Percentiles rank a stretch among this genome's conserved stretches.
These are phyloP conservation scores for Montipora efflorescens DNA, from an alignment of 64 coral and sea anemone genomes.

Conservation along the genomic window DNA sequence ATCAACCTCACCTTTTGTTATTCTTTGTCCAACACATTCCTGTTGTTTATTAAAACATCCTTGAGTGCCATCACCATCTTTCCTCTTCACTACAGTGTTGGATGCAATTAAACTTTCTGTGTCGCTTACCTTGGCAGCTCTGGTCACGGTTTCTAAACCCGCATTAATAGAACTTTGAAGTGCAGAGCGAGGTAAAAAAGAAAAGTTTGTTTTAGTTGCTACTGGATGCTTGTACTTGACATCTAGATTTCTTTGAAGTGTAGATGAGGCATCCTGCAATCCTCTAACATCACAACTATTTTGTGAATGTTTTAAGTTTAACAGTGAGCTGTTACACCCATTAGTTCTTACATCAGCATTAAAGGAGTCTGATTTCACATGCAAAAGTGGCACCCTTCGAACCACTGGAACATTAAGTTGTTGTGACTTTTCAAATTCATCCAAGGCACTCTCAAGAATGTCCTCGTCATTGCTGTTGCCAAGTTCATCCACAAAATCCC, in stretches of 20 bases:
- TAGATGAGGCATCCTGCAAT: background rate
- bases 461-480: constrained; percentile 46
- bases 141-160: background rate
- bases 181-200: background rate
- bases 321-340: background rate
- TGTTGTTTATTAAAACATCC: background rate
- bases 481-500: constrained; percentile 64
- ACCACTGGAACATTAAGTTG: constrained; percentile 20
- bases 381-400: constrained; percentile 3
- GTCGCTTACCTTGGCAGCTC: background rate
- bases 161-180: background rate
- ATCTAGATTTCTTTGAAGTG: background rate
- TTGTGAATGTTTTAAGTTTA: background rate
- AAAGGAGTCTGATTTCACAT: background rate
- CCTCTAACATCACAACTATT: background rate
- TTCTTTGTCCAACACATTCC: background rate
- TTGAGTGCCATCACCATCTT: background rate
- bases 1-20: background rate
- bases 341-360: background rate
- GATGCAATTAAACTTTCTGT: background rate
- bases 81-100: background rate
- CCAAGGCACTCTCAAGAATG: constrained; percentile 47
- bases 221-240: background rate
- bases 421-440: constrained; percentile 66
- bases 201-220: background rate